Conservation (phyloP, 2,113 vertebrate genomes). For the Poeciliopsis prolifica region DNA sequence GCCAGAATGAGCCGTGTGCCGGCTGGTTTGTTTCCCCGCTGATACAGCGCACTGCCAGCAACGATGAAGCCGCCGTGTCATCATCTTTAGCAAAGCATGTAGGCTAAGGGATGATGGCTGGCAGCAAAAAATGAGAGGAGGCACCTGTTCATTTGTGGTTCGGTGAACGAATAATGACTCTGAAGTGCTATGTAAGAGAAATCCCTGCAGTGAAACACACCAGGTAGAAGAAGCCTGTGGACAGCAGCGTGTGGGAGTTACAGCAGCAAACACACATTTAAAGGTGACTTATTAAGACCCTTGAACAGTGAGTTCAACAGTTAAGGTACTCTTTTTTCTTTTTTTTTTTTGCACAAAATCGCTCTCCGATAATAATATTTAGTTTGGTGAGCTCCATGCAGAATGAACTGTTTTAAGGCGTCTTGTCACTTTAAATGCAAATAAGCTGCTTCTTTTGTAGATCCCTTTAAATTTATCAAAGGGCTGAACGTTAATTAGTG, state of each 20-base stretch:
- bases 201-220: slow-evolving; percentile 1
- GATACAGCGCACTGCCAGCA: slow-evolving; percentile 53
- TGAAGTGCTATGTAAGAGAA: slow-evolving; percentile 26
- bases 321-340: too few relatives aligned
- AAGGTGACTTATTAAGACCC: too few relatives aligned
- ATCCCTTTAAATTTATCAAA: too few relatives aligned
- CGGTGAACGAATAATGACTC: slow-evolving; percentile 22
- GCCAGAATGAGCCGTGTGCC: slow-evolving; percentile 40
- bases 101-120: slow-evolving; percentile 41
- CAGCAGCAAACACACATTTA: slow-evolving; percentile 15
- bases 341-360: too few relatives aligned
- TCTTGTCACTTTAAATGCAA: too few relatives aligned
- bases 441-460: too few relatives aligned
- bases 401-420: too few relatives aligned
- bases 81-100: slow-evolving; percentile 56
- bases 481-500: too few relatives aligned
- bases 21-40: slow-evolving; percentile 58
- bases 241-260: slow-evolving; percentile 3
- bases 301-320: too few relatives aligned
- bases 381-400: too few relatives aligned
- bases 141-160: slow-evolving; percentile 35
- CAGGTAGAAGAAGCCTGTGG: slow-evolving; percentile 17
- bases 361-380: too few relatives aligned
- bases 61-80: slow-evolving; percentile 59
- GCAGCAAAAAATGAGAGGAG: slow-evolving; percentile 34